Conservation (phyloP, 2,113 vertebrate species). For the Bostrychus sinensis region DNA sequence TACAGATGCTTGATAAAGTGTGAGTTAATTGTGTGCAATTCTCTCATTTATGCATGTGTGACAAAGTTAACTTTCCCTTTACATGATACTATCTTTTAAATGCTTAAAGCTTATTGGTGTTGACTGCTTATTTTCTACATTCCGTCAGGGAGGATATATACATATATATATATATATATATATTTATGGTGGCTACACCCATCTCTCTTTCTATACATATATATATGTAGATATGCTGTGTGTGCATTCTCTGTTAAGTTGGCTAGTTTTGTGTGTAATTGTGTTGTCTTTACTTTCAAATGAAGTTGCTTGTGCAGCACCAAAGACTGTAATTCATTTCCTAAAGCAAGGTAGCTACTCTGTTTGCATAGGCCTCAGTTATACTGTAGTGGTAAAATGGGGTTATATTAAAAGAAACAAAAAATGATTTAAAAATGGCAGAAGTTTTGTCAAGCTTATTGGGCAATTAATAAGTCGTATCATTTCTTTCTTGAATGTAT, state of each 20-base stretch:
- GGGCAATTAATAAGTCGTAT: constrained; percentile 98
- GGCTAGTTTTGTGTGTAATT: constrained; percentile 81
- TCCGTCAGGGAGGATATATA: constrained; percentile 97
- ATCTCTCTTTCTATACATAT: constrained; percentile 74
- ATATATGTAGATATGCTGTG: constrained; percentile 80
- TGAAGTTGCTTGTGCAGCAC: constrained; percentile 99
- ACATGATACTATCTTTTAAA: constrained; percentile 90
- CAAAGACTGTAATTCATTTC: constrained; percentile 99
- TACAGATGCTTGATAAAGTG: constrained; percentile 98
- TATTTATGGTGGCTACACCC: constrained; percentile 41
- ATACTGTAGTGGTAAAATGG: constrained; percentile 91
- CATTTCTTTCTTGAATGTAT: constrained; percentile 99
- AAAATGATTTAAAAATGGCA: constrained; percentile 85
- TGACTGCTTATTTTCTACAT: constrained; percentile 99
- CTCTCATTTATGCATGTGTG: constrained; percentile 99
- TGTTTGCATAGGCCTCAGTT: constrained; percentile 95
- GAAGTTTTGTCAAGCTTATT: constrained; percentile 96
- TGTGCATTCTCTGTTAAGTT: constrained; percentile 67
- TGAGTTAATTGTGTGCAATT: constrained; percentile 99
- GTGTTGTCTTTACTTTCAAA: constrained; percentile 83
- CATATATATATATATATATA: constrained; percentile 71
- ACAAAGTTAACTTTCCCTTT: constrained; percentile 88
- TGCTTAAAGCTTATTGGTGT: constrained; percentile 88
- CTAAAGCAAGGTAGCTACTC: constrained; percentile 97
- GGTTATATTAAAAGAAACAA: constrained; percentile 78